Evolutionary conservation across 2,113 vertebrate species (phyloP).

Genomic region (Sakesphorus luctuosus): DNA sequence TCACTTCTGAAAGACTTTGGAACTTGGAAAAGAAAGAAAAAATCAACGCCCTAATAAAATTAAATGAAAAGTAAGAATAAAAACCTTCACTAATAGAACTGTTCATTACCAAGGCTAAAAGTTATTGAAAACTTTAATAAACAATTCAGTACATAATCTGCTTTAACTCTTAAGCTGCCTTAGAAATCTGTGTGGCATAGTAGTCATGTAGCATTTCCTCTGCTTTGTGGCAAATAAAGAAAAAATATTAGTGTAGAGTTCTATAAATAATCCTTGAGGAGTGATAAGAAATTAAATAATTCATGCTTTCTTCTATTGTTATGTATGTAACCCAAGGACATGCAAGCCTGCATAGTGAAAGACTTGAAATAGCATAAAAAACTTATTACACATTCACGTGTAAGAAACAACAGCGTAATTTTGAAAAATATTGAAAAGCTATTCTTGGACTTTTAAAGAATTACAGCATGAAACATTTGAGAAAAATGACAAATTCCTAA

Average conservation of each 20-base stretch:
- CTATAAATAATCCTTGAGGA: not conserved
- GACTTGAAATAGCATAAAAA: not conserved
- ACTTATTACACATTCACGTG: not conserved
- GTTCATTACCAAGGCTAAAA: not conserved
- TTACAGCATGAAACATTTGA: not conserved
- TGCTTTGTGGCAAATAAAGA: not conserved
- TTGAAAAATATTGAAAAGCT: not conserved
- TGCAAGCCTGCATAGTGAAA: not conserved
- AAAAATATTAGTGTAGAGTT: not conserved
- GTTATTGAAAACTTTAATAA: not conserved
- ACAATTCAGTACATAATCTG: not conserved
- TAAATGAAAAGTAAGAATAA: not conserved
- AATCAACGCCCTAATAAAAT: not conserved
- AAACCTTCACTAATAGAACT: not conserved
- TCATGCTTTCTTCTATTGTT: not conserved
- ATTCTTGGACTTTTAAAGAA: not conserved
- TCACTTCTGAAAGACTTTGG: not conserved
- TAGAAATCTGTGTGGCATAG: not conserved
- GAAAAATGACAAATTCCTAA: not conserved
- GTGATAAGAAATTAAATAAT: not conserved
- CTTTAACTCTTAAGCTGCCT: not conserved
- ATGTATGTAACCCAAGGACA: not conserved
- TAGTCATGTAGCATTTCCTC: not conserved
- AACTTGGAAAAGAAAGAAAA: not conserved
- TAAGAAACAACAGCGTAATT: not conserved